Evolutionary conservation across 2,888 invertebrate species (phyloP).

Genomic region (Neria commutata): DNA sequence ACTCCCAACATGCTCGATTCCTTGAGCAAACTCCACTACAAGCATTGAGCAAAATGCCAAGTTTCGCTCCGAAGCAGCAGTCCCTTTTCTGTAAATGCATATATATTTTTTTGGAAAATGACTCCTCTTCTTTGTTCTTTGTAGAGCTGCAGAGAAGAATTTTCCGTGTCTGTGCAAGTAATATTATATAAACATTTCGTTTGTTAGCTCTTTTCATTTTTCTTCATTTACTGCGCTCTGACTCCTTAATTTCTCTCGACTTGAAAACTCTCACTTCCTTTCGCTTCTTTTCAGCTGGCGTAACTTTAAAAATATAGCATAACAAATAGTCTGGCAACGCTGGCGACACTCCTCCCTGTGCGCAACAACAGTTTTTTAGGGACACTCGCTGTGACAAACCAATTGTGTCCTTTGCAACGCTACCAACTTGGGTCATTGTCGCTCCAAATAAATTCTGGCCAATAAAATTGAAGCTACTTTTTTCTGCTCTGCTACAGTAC

Average conservation of each 20-base stretch:
- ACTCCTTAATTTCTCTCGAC: neutral
- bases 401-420: conserved; percentile 43
- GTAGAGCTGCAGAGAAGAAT: no score
- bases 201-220: no score
- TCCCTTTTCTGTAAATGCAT: neutral
- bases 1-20: no score
- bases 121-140: conserved; percentile 4
- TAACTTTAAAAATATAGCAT: no score
- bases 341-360: conserved; percentile 32
- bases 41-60: neutral
- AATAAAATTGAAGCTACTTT: conserved; percentile 37
- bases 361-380: conserved; percentile 28
- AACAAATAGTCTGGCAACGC: no score
- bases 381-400: conserved; percentile 38
- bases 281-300: no score
- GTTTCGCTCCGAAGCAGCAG: conserved; percentile 11
- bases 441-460: conserved; percentile 40
- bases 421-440: conserved; percentile 42
- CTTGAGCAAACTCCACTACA: no score
- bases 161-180: no score
- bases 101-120: neutral
- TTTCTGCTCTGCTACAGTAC: conserved; percentile 9
- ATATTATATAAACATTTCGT: no score
- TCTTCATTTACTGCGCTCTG: conserved; percentile 2
- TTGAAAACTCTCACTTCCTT: neutral